Evolutionary conservation across 2,113 vertebrate species (phyloP), one percentile per base, ranked within the genome.

Genomic region (Callithrix jacchus): DNA sequence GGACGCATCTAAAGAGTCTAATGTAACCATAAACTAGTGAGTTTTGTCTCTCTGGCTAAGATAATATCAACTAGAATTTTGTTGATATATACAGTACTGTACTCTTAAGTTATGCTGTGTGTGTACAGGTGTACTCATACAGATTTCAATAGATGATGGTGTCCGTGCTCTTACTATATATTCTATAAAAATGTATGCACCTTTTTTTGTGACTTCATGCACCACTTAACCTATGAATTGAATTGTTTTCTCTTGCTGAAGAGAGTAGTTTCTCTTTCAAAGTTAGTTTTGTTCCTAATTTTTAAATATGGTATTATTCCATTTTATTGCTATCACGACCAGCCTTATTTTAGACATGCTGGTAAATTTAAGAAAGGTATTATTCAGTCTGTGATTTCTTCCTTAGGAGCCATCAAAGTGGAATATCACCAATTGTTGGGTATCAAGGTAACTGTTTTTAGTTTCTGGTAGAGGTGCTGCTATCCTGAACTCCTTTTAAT

Each of bases 51-150:
- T 93, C 66, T 71, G 47, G 37, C 52, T 86, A 66, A 77, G 91
- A 97, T 88, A 49, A 84, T 88, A 52, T 88, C 85, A 87, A 61
- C n/a, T 70, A 14, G 37, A 93, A 97, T 96, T 95, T 90, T 37
- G 61, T 14, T 96, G 87, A 77, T 73, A 27, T 82, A 85, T 95
- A 16, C 73, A 18, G 30, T 9, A 35, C 9, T 64, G 9, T 30
- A 95, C 58, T 88, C 66, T 91, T 95, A 93, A 91, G 80, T 95
- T 80, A 70, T 8, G 7, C 37, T 77, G 17, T 93, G 23, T 87
- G 40, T 84, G 16, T 81, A 37, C 13, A 87, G 64, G 42, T 70
- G 45, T 11, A 89, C 18, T 32, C 32, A 40, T 76, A 49, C 16
- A 85, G 30, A 87, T 87, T 84, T 88, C 95, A 92, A 14, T 40